Evolutionary conservation across 2,888 invertebrate species (phyloP).

Genomic region (Meliscaeva auricollis): DNA sequence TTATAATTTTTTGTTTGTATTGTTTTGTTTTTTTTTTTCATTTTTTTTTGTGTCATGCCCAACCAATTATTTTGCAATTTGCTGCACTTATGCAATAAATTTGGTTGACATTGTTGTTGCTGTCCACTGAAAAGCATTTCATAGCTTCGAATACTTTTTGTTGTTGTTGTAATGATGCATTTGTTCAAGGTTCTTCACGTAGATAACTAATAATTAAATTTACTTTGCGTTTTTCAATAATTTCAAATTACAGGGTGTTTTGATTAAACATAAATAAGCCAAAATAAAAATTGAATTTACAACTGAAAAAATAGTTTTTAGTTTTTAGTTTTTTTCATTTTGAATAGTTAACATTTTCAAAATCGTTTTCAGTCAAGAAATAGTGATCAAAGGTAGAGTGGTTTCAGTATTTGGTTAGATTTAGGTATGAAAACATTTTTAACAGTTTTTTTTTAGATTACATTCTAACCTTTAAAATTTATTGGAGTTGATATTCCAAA

Average conservation of each 20-base stretch:
- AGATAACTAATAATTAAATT: conserved; percentile 36
- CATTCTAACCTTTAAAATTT: no score
- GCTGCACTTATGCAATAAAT: conserved; percentile 12
- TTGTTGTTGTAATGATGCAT: conserved; percentile 26
- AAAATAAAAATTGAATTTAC: no score
- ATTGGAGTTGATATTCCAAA: no score
- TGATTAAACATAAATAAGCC: no score
- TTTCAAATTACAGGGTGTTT: background rate
- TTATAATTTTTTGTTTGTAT: background rate
- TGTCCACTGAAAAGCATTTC: background rate
- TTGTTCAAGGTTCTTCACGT: conserved; percentile 13
- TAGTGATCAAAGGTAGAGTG: no score
- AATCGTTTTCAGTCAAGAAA: no score
- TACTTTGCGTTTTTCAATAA: conserved; percentile 1
- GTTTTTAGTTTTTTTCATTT: no score
- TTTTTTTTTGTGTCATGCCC: background rate
- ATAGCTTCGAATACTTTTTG: conserved; percentile 14
- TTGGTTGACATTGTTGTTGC: conserved; percentile 8
- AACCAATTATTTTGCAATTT: conserved; percentile 58
- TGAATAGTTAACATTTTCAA: no score
- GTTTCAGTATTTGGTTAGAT: no score
- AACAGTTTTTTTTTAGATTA: no score
- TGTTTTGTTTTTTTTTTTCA: background rate
- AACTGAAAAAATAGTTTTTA: no score
- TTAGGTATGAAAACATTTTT: no score